These are phyloP conservation scores for Leptatherina wallacei DNA, from an alignment of 2,797 vertebrate genomes.

Conservation along the genomic window DNA sequence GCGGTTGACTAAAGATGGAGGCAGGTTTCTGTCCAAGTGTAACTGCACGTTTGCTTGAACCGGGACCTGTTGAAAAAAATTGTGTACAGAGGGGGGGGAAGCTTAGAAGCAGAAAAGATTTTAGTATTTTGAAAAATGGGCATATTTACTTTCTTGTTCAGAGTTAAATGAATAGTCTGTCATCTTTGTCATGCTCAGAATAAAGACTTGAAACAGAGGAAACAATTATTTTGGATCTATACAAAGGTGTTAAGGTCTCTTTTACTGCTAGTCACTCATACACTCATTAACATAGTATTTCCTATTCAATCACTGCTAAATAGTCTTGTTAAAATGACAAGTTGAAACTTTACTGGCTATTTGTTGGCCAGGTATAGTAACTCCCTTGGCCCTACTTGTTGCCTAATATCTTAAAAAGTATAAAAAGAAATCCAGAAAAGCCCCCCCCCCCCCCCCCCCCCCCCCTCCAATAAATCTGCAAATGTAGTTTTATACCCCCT, in stretches of 20 bases:
- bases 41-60: constrained; percentile 57
- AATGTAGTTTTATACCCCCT: background rate
- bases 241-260: constrained; percentile 6
- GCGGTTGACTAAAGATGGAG: constrained; percentile 33
- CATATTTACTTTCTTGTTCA: background rate
- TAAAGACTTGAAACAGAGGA: background rate
- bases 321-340: constrained; percentile 12
- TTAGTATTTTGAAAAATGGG: background rate
- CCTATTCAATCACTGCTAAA: constrained; percentile 7
- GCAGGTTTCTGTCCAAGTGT: constrained; percentile 58
- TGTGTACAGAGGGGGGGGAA: constrained; percentile 6
- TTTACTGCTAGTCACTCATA: background rate
- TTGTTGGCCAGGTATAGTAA: background rate
- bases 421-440: background rate
- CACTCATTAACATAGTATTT: constrained; percentile 10
- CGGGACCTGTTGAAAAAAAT: constrained; percentile 55
- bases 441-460: background rate
- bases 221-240: background rate
- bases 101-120: constrained; percentile 3
- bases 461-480: constrained; percentile 5
- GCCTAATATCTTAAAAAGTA: background rate
- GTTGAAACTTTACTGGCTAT: background rate
- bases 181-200: too few species aligned
- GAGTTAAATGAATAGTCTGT: background rate
- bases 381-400: background rate